Percentiles rank a stretch among this genome's conserved stretches.
These are phyloP conservation scores for Lingula anatina DNA, from an alignment of 2,888 invertebrate species.

Conservation along the genomic window DNA sequence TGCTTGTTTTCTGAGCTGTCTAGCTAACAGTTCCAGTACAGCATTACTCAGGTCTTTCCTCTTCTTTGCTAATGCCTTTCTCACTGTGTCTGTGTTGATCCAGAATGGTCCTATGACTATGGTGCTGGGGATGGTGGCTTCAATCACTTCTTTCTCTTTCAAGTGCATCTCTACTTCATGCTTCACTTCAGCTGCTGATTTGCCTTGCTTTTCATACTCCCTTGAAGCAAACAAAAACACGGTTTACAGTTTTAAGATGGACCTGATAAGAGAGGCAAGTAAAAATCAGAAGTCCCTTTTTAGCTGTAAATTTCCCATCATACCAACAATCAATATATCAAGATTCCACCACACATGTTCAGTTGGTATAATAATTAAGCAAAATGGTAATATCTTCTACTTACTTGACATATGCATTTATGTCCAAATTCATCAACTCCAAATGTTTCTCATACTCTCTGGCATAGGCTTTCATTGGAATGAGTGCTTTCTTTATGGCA, in stretches of 20 bases:
- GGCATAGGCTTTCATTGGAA: slow-evolving; percentile 72
- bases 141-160: slow-evolving; percentile 63
- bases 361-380: not conserved
- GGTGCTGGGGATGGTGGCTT: slow-evolving; percentile 64
- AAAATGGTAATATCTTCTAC: slow-evolving; percentile 28
- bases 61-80: slow-evolving; percentile 67
- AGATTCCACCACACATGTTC: too few species aligned
- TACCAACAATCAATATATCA: not conserved
- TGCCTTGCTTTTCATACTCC: slow-evolving; percentile 60
- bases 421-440: slow-evolving; percentile 62
- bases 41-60: slow-evolving; percentile 65
- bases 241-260: too few species aligned
- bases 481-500: slow-evolving; percentile 63
- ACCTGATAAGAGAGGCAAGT: too few species aligned
- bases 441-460: slow-evolving; percentile 63
- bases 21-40: slow-evolving; percentile 68
- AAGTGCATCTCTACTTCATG: slow-evolving; percentile 67
- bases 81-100: slow-evolving; percentile 65
- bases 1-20: slow-evolving; percentile 63
- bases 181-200: slow-evolving; percentile 65
- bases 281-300: too few species aligned
- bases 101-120: slow-evolving; percentile 75
- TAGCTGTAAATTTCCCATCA: too few species aligned
- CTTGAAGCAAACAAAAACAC: slow-evolving; percentile 38
- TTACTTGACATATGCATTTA: slow-evolving; percentile 67